Evolutionary conservation across 2,797 vertebrate genomes (phyloP).

Genomic region (Borostomias antarcticus): DNA sequence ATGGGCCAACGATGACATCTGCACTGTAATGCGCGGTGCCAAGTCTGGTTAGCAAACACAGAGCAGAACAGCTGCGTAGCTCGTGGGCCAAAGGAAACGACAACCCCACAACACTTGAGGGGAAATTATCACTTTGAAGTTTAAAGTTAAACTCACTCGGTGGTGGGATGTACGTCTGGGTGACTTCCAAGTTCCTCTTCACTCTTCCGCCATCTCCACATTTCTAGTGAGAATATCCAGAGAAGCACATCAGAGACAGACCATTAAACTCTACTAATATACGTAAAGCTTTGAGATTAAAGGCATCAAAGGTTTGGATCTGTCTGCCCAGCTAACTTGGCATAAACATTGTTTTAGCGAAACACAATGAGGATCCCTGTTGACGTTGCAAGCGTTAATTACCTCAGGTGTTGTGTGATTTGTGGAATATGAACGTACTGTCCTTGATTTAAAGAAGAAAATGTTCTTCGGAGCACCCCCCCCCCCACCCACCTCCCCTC

Average conservation of each 20-base stretch:
- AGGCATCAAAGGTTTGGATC: background rate
- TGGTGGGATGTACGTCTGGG: slow-evolving; percentile 49
- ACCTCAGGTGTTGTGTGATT: too few species aligned
- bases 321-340: background rate
- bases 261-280: background rate
- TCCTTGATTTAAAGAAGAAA: background rate
- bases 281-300: background rate
- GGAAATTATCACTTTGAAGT: slow-evolving; percentile 36
- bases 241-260: slow-evolving; percentile 7
- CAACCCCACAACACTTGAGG: too few species aligned
- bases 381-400: too few species aligned
- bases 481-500: too few species aligned
- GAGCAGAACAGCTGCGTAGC: too few species aligned
- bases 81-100: too few species aligned
- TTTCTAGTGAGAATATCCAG: slow-evolving; percentile 47
- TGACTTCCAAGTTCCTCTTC: slow-evolving; percentile 69
- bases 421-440: too few species aligned
- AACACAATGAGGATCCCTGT: too few species aligned
- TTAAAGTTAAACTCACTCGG: slow-evolving; percentile 70
- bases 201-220: slow-evolving; percentile 64
- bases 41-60: too few species aligned
- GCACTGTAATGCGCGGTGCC: background rate
- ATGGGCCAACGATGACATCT: background rate
- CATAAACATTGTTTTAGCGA: background rate
- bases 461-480: too few species aligned